These are phyloP conservation scores for Nyctereutes procyonoides DNA, from an alignment of 2,113 vertebrate genomes.

Conservation along the genomic window DNA sequence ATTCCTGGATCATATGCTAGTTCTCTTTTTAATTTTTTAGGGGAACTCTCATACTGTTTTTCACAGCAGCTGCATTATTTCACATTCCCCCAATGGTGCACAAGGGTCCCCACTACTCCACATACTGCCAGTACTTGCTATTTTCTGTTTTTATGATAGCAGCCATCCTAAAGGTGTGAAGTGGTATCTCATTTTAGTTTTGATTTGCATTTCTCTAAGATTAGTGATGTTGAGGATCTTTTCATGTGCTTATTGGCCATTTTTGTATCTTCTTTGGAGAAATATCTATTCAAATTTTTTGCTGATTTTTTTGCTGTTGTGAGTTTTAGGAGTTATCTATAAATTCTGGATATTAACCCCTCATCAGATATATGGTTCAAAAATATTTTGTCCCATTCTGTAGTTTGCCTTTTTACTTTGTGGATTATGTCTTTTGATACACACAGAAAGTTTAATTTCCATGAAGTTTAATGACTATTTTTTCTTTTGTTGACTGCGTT, in stretches of 20 bases:
- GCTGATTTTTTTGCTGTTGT: neutral
- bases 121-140: neutral
- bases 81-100: neutral
- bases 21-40: neutral
- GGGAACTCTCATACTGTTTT: neutral
- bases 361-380: neutral
- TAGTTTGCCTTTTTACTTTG: neutral
- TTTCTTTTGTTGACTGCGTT: neutral
- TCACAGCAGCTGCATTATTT: neutral
- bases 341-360: neutral
- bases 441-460: neutral
- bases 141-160: neutral
- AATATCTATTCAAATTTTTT: neutral
- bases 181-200: neutral
- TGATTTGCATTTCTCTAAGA: neutral
- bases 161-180: neutral
- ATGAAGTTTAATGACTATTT: neutral
- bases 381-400: neutral
- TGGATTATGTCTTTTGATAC: neutral
- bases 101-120: neutral
- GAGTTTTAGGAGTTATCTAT: neutral
- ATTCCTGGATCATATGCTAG: neutral
- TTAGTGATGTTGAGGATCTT: neutral
- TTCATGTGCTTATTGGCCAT: neutral
- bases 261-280: neutral